phyloP scores from a whole-genome alignment of 2,113 vertebrate genomes.

The Cnemophilus loriae region DNA sequence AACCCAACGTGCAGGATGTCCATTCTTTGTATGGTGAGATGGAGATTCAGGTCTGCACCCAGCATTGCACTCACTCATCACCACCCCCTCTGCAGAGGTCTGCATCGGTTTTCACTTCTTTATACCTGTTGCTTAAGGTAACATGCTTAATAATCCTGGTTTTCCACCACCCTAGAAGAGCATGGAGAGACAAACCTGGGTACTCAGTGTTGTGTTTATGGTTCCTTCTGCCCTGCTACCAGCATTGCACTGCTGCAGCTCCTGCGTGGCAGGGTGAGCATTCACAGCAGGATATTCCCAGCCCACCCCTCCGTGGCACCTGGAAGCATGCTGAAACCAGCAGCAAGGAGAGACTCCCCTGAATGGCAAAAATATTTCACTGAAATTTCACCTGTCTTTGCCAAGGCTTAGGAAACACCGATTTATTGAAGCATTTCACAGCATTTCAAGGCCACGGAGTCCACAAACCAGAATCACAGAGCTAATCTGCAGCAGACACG shows the following conservation, averaged over 20 bases:
- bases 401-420: background rate
- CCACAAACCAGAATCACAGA: background rate
- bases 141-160: fast-evolving
- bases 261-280: background rate
- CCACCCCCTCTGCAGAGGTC: background rate
- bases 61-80: background rate
- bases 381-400: background rate
- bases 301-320: background rate
- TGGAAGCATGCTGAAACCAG: background rate
- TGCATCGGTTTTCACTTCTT: fast-evolving
- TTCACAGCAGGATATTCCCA: background rate
- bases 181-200: background rate
- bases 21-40: background rate
- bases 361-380: fast-evolving
- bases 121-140: background rate
- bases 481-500: background rate
- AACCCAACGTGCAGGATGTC: background rate
- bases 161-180: background rate
- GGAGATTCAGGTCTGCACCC: background rate
- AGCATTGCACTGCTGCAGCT: background rate
- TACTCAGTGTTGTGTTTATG: fast-evolving
- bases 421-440: background rate
- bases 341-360: background rate
- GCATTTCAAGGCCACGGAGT: background rate
- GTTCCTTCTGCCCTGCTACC: background rate